Conservation (phyloP, 1,140 invertebrate species). For the Cydia strobilella region DNA sequence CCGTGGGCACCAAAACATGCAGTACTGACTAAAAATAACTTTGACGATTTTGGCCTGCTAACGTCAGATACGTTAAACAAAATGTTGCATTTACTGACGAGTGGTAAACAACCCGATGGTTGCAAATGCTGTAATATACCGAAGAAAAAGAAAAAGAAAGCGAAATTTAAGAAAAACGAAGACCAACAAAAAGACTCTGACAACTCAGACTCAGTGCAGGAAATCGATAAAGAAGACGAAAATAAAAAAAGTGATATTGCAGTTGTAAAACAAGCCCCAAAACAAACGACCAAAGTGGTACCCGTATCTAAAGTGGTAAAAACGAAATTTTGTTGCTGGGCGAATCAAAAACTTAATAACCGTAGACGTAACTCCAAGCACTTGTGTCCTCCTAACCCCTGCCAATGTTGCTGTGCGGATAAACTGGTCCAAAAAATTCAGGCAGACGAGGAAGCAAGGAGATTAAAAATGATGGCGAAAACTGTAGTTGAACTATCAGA, state of each 20-base stretch:
- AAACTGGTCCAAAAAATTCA: background rate
- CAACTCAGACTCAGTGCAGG: too few relatives aligned
- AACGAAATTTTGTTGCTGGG: conserved; percentile 46
- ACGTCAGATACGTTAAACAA: conserved; percentile 47
- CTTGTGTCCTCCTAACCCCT: conserved; percentile 31
- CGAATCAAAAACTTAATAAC: conserved; percentile 32
- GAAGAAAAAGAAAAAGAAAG: conserved; percentile 26
- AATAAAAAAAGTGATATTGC: background rate
- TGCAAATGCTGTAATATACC: background rate
- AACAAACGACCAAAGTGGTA: background rate
- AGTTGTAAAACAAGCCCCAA: background rate
- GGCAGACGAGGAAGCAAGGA: background rate
- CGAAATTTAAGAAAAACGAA: background rate
- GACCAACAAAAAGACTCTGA: background rate
- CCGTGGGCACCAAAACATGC: background rate
- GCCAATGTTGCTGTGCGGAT: conserved; percentile 44
- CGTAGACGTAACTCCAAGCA: conserved; percentile 30
- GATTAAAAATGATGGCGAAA: background rate
- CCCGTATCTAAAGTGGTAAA: background rate
- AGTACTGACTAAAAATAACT: background rate
- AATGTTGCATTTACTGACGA: conserved; percentile 42
- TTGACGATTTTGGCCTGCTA: conserved; percentile 37
- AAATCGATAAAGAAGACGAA: background rate
- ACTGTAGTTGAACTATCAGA: conserved; percentile 8
- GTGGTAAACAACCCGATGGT: background rate